A percentile compares a stretch with the other conserved stretches of the same genome.
Evolutionary conservation across 2,888 invertebrate species (phyloP).

Genomic region (Oligia fasciuncula): DNA sequence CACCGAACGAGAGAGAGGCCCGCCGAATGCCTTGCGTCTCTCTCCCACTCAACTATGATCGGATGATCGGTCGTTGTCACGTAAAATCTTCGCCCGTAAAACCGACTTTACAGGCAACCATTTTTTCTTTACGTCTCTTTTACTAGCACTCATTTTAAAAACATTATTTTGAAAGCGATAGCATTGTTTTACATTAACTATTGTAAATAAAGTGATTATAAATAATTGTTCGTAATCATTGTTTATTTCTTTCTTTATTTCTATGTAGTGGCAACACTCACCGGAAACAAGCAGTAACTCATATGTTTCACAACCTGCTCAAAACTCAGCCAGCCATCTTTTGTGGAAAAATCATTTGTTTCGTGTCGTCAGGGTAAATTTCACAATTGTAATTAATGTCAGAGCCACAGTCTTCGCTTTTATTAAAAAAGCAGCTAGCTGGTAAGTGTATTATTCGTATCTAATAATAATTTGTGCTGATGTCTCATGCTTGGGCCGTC

Average conservation of each 20-base stretch:
- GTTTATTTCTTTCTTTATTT: constrained; percentile 1
- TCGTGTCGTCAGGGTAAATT: constrained; percentile 93
- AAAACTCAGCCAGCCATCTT: constrained; percentile 93
- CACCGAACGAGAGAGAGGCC: too few species aligned
- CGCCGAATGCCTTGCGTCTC: too few species aligned
- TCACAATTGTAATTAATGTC: constrained; percentile 97
- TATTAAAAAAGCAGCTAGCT: constrained; percentile 98
- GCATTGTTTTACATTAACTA: not conserved
- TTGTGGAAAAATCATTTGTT: constrained; percentile 93
- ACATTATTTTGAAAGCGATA: not conserved
- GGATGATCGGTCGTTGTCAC: too few species aligned
- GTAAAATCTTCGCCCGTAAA: too few species aligned
- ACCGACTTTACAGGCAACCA: too few species aligned
- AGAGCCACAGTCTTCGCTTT: constrained; percentile 98
- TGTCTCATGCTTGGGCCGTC: constrained; percentile 77
- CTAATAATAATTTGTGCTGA: constrained; percentile 72
- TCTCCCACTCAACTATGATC: too few species aligned
- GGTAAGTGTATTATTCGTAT: constrained; percentile 90
- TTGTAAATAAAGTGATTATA: not conserved
- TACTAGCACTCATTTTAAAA: not conserved
- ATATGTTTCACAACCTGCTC: constrained; percentile 89
- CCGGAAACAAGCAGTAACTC: constrained; percentile 88
- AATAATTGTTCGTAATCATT: not conserved
- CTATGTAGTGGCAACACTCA: constrained; percentile 75
- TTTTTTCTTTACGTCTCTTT: not conserved